Percentiles rank a stretch among this genome's conserved stretches.
These are phyloP conservation scores for Panurus biarmicus DNA, from an alignment of 2,113 vertebrate species.

Conservation along the genomic window DNA sequence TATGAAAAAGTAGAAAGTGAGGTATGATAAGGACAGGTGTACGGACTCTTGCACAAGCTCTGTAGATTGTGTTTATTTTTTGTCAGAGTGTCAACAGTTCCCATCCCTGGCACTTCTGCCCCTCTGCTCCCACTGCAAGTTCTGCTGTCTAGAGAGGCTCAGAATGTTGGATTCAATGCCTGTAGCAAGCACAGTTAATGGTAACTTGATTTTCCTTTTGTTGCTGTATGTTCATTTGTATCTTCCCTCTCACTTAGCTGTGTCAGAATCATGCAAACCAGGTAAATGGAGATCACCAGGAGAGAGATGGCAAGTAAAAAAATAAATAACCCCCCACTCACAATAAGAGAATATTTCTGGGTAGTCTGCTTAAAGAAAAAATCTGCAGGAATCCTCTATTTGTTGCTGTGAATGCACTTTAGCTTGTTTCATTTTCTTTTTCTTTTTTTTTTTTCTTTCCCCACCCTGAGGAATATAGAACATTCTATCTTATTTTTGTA, in stretches of 20 bases:
- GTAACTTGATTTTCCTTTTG: background rate
- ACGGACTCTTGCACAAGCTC: background rate
- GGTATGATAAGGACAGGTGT: too few species aligned
- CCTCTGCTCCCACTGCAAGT: background rate
- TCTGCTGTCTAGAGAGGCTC: background rate
- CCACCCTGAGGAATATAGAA: background rate
- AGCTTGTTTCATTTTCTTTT: background rate
- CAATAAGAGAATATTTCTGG: background rate
- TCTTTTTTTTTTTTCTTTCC: too few species aligned
- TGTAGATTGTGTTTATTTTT: background rate
- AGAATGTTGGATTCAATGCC: background rate
- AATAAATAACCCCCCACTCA: rapidly evolving
- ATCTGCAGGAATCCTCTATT: background rate
- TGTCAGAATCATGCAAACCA: background rate
- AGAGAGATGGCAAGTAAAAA: background rate
- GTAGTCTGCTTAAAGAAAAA: background rate
- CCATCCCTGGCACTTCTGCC: background rate
- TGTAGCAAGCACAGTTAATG: background rate
- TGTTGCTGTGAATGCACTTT: background rate
- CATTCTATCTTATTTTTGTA: background rate
- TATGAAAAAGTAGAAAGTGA: background rate
- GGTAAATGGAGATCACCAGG: background rate
- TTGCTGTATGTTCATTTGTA: background rate
- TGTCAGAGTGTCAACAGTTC: background rate
- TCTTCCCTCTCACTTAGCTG: background rate